Base-by-base conservation (phyloP, 2,888 invertebrate species). In the Gibbula magus region DNA sequence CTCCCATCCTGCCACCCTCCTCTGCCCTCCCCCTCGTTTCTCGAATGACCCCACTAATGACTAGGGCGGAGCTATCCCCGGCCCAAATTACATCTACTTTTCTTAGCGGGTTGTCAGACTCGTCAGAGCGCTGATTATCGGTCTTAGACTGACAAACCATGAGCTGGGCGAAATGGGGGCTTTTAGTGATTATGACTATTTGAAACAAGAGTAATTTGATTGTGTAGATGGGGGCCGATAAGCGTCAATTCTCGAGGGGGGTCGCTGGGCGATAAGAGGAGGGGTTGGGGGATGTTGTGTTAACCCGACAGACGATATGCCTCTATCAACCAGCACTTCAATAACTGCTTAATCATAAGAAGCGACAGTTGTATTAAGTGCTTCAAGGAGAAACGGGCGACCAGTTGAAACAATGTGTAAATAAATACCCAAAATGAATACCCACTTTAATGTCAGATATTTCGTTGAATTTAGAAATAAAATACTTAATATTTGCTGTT, bases 1-100 rank as follows among this genome's bases (percentile, higher is more conserved):
- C 39, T 70, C 35, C 39, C n/a, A 70, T 18, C 70, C 20, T 7
- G 5, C 25, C 35, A 70, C 70, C 70, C 7, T 13, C 39, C 35
- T 25, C 70, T 20, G 7, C 39, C 18, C 70, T 39, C 70, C 70
- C n/a, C 32, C 20, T 39, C 70, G 70, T 70, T 39, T 70, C 70
- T 32, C 39, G 70, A 70, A 70, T 70, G 70, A 70, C 70, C 70
- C 70, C 20, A 20, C 39, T 70, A 70, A 70, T 70, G 70, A 70
- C 18, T 16, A 39, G 39, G 70, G 70, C 70, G 70, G 70, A 70
- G 70, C 70, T 13, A 32, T 70, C 39, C n/a, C 61, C 61, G 35
- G 39, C n/a, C 70, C 20, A 70, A 61, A 70, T 70, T 70, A 70
- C 70, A 70, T 70, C 70, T 70, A 70, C 70, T 70, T 70, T 70